These are phyloP conservation scores for Glaucopsyche alexis DNA, from an alignment of 2,888 invertebrate species.

Conservation along the genomic window DNA sequence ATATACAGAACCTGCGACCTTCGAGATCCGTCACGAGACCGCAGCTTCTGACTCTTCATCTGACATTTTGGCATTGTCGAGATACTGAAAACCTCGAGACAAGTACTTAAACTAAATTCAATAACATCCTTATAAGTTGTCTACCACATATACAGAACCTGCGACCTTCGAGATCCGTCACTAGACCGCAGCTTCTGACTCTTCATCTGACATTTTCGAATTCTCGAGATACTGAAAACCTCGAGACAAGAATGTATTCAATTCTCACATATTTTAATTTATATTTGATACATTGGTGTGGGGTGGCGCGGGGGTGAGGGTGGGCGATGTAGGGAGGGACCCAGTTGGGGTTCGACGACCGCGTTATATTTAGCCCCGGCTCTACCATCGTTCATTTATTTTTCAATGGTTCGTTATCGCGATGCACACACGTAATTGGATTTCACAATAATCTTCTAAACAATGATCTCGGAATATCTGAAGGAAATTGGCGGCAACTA, in stretches of 20 bases:
- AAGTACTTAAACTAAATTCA: too few species aligned
- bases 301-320: constrained; percentile 34
- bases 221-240: not conserved
- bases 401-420: constrained; percentile 57
- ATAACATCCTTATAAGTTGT: too few species aligned
- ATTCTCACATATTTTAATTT: constrained; percentile 6
- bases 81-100: too few species aligned
- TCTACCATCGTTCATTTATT: constrained; percentile 54
- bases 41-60: too few species aligned
- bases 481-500: constrained; percentile 3
- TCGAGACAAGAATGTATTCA: not conserved
- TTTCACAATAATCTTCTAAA: constrained; percentile 46
- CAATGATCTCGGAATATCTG: constrained; percentile 17
- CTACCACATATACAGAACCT: not conserved
- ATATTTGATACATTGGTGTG: not conserved
- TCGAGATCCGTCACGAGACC: too few species aligned
- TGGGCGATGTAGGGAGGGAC: constrained; percentile 54
- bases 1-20: not conserved
- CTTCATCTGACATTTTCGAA: too few species aligned
- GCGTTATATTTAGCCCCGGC: constrained; percentile 68
- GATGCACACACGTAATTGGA: constrained; percentile 38
- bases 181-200: too few species aligned
- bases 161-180: not conserved
- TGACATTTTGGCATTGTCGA: too few species aligned
- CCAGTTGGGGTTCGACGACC: constrained; percentile 70